Evolutionary conservation across 1,140 invertebrate genomes (phyloP).

Genomic region (Megalonaias nervosa): DNA sequence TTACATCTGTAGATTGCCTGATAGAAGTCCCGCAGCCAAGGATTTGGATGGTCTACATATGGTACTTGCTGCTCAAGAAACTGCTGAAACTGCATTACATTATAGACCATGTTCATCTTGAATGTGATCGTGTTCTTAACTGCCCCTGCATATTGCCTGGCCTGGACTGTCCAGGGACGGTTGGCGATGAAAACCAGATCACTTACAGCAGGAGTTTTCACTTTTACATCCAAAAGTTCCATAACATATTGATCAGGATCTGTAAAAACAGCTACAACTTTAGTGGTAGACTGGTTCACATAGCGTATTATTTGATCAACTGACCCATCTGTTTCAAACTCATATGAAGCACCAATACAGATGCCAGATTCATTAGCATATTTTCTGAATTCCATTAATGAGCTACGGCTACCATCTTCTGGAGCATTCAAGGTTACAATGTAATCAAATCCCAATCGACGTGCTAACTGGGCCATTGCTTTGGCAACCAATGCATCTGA

Average conservation of each 20-base stretch:
- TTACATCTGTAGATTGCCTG: slow-evolving; percentile 50
- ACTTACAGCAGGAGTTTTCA: not conserved
- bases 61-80: slow-evolving; percentile 27
- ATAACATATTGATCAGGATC: slow-evolving; percentile 54
- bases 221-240: slow-evolving; percentile 50
- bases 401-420: slow-evolving; percentile 45
- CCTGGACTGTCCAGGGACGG: slow-evolving; percentile 40
- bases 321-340: slow-evolving; percentile 62
- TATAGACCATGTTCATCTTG: slow-evolving; percentile 18
- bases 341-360: slow-evolving; percentile 61
- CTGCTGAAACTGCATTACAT: slow-evolving; percentile 28
- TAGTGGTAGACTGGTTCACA: slow-evolving; percentile 49
- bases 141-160: not conserved
- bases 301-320: slow-evolving; percentile 49
- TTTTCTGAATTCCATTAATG: slow-evolving; percentile 45
- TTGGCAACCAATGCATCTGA: slow-evolving; percentile 84
- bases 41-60: slow-evolving; percentile 37
- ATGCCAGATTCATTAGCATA: slow-evolving; percentile 49
- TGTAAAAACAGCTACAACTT: slow-evolving; percentile 64
- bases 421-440: slow-evolving; percentile 62
- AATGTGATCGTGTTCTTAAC: slow-evolving; percentile 35
- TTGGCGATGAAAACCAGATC: slow-evolving; percentile 58
- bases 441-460: slow-evolving; percentile 53
- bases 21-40: slow-evolving; percentile 65
- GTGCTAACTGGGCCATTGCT: slow-evolving; percentile 74